A percentile compares a stretch with the other conserved stretches of the same genome.
These are phyloP conservation scores for Mus pahari DNA, from an alignment of 2,113 vertebrate species.

Conservation along the genomic window DNA sequence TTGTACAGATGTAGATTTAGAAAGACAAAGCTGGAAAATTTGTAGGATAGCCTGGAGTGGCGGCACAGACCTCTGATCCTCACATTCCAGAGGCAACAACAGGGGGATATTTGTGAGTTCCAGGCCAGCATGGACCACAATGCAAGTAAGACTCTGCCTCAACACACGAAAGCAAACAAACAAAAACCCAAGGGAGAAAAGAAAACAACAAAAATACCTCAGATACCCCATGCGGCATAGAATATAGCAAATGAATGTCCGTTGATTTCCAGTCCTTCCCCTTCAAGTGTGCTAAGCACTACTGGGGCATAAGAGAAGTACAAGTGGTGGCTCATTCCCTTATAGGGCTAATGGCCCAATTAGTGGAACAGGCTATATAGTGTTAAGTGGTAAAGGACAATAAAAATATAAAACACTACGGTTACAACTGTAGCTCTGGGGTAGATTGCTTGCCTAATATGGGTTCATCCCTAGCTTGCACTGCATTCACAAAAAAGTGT, in stretches of 20 bases:
- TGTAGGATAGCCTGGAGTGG: neutral
- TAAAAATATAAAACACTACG: slow-evolving; percentile 5
- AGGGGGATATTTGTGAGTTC: neutral
- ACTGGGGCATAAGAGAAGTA: slow-evolving; percentile 5
- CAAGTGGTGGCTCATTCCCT: neutral
- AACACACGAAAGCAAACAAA: neutral
- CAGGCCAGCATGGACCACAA: neutral
- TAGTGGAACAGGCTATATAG: neutral
- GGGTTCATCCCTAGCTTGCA: neutral
- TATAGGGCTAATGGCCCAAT: slow-evolving; percentile 27
- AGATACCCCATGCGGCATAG: neutral
- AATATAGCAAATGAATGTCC: neutral
- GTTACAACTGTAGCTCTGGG: neutral
- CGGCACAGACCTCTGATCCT: neutral
- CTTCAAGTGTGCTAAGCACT: slow-evolving; percentile 32
- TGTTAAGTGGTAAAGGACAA: neutral
- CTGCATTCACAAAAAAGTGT: neutral
- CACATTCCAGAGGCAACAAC: neutral
- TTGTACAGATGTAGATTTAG: slow-evolving; percentile 16
- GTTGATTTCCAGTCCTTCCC: neutral
- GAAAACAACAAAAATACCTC: neutral
- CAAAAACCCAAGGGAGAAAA: neutral
- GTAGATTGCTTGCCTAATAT: neutral
- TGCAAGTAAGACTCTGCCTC: neutral
- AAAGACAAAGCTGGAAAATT: neutral